Evolutionary conservation across 53 echinoderm and acorn worm species (phyloP), one percentile per base, ranked within the genome.

Genomic region (Paelopatides confundens): DNA sequence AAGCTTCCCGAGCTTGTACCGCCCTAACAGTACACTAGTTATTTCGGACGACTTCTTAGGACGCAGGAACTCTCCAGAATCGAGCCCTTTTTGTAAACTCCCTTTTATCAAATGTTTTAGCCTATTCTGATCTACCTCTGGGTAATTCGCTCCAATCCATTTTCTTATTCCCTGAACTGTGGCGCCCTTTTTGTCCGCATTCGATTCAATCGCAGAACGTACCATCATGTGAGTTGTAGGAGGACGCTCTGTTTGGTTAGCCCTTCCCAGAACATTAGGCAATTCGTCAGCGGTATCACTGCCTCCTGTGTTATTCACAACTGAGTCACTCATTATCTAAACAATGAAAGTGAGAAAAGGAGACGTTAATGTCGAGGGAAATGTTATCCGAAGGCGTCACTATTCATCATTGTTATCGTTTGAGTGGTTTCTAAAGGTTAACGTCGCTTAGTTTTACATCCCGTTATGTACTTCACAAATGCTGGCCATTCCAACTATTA

Each of bases 1-100:
- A n/a, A 70, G 63, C 65, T 90, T 93, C 2, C 88, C 85, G 27
- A 90, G 76, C 54, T 87, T 90, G 90, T 83, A 93, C 4, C 87
- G 83, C 13, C 93, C 88, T 49, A 52, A 27, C 48, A 90, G 63
- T 0, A 64, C 39, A 5, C 49, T 34, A 31, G 86, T 79, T 35
- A 27, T 30, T 7, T 52, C 81, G 4, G 26, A 62, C 3, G 76
- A 77, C 14, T 83, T 82, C 23, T 71, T 90, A 0, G 93, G 93
- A n/a, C 93, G 82, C 26, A 79, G 74, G 71, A 93, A 43, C 14
- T 66, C 54, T 23, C 77, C 82, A 14, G 51, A 70, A 4, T 52
- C 85, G 4, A 93, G 38, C 23, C 87, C 93, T 12, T 87, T 90
- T 18, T 49, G 74, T 35, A 93, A 11, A 10, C 71, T 85, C 4